Conservation (phyloP, 2,888 invertebrate species). For the Drosophila flavopinicola region DNA sequence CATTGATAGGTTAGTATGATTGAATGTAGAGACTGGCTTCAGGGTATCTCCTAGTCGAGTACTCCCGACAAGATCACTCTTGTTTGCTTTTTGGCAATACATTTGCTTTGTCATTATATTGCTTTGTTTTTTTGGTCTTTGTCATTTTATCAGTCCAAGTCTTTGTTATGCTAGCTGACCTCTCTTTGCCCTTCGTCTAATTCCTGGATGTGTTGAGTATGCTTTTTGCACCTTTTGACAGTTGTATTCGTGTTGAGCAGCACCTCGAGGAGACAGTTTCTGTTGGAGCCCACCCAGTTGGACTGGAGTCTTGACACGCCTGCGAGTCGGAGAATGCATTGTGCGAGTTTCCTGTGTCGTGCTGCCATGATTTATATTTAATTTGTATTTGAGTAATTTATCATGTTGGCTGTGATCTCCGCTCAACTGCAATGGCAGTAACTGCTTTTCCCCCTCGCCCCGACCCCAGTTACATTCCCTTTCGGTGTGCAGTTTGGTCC, state of each 20-base stretch:
- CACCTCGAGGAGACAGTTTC: not conserved
- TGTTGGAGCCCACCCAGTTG: not conserved
- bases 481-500: not conserved
- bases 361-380: conserved; percentile 72
- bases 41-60: too few relatives aligned
- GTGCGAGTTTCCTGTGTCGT: conserved; percentile 40
- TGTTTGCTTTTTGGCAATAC: too few relatives aligned
- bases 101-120: not conserved
- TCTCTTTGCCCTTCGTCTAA: not conserved
- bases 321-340: conserved; percentile 37
- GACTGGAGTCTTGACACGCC: conserved; percentile 1
- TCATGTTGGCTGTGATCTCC: conserved; percentile 51
- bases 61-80: too few relatives aligned
- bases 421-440: conserved; percentile 16
- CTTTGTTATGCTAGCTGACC: not conserved
- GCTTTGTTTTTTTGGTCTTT: not conserved
- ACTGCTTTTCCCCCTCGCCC: not conserved
- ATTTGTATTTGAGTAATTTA: conserved; percentile 76
- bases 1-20: too few relatives aligned
- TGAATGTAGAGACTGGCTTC: too few relatives aligned
- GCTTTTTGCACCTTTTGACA: conserved; percentile 9
- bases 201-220: not conserved
- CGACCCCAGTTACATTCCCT: not conserved
- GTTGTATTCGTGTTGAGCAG: not conserved
- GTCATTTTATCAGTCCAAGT: not conserved